These are phyloP conservation scores for Proteles cristata DNA, from an alignment of 2,113 vertebrate species.

Conservation along the genomic window DNA sequence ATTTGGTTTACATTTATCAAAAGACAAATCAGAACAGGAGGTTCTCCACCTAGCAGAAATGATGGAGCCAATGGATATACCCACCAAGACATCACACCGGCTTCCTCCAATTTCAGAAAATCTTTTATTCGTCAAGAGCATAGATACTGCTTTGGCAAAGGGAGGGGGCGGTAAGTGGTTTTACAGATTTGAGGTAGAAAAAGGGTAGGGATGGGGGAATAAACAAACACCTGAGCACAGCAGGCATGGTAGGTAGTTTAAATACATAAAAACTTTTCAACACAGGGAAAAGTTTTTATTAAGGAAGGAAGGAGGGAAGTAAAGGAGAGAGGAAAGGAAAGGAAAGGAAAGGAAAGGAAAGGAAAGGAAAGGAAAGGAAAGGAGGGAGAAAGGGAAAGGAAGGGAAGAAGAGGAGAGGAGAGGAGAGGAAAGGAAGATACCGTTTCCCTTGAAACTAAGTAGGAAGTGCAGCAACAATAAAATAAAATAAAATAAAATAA, in stretches of 20 bases:
- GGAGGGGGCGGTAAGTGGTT: constrained; percentile 82
- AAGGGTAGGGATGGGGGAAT: constrained; percentile 53
- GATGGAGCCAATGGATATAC: background rate
- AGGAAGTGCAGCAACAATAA: constrained; percentile 67
- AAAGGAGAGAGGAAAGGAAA: no score
- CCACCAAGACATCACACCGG: background rate
- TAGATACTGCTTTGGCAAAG: constrained; percentile 84
- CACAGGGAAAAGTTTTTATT: constrained; percentile 72
- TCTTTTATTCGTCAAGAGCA: constrained; percentile 84
- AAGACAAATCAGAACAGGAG: background rate
- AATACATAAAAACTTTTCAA: constrained; percentile 83
- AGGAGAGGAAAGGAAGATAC: background rate
- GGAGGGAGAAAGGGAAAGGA: background rate
- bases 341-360: background rate
- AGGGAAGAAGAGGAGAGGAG: background rate
- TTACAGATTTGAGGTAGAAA: constrained; percentile 89
- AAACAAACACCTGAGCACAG: constrained; percentile 73
- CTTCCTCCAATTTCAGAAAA: constrained; percentile 70
- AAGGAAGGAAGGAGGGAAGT: background rate
- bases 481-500: constrained; percentile 26
- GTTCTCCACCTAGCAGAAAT: background rate
- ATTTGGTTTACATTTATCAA: background rate
- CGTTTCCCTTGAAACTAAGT: constrained; percentile 57
- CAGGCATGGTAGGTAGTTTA: constrained; percentile 89
- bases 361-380: no score